Conservation (phyloP, 2,113 vertebrate species). For the Girardinichthys multiradiatus region DNA sequence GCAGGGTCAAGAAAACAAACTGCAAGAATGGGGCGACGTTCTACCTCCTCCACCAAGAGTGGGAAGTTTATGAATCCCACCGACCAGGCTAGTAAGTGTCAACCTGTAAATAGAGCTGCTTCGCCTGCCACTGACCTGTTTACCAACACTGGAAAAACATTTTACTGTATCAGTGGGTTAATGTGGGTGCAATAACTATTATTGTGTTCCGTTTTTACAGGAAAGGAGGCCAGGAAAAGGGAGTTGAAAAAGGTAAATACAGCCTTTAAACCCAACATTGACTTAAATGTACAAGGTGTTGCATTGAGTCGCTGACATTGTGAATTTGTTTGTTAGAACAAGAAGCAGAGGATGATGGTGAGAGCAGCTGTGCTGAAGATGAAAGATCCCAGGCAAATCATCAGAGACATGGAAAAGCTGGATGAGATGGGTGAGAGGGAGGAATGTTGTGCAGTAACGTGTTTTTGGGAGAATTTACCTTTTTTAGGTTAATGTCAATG, state of each 20-base stretch:
- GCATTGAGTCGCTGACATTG: background rate
- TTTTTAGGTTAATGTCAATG: background rate
- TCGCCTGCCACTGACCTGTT: too few species aligned
- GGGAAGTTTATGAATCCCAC: constrained; percentile 99
- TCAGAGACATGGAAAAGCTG: constrained; percentile 98
- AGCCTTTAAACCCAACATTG: too few species aligned
- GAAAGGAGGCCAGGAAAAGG: constrained; percentile 97
- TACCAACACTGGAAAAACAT: background rate
- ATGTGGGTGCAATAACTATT: constrained; percentile 5
- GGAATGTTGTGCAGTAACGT: background rate
- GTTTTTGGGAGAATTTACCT: background rate
- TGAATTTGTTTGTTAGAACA: constrained; percentile 83
- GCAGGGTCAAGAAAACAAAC: constrained; percentile 55
- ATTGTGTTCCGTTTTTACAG: constrained; percentile 66
- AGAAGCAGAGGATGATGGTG: constrained; percentile 99
- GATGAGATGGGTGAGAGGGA: constrained; percentile 95
- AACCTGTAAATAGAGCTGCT: background rate
- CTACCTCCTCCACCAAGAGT: constrained; percentile 99
- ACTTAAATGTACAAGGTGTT: background rate
- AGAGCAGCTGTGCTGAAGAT: constrained; percentile 97
- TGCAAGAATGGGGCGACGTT: constrained; percentile 92
- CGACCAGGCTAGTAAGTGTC: constrained; percentile 94
- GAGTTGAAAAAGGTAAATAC: constrained; percentile 93
- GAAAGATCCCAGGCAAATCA: constrained; percentile 99
- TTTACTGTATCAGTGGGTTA: background rate